Evolutionary conservation across 2,113 vertebrate species (phyloP), one percentile per base, ranked within the genome.

Genomic region (Phalacrocorax pelagicus): DNA sequence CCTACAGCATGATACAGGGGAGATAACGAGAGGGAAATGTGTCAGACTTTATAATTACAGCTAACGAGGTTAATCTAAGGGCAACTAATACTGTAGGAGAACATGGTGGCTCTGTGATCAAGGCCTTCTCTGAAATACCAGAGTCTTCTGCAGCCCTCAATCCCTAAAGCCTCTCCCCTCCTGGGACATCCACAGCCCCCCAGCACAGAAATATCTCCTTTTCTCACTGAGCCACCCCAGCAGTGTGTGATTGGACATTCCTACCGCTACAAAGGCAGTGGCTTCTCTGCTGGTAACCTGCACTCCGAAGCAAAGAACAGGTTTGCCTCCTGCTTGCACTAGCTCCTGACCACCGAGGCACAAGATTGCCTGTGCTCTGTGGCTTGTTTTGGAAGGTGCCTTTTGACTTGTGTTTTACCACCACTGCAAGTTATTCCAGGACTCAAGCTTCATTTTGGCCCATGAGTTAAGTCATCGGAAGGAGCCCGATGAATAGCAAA

Each of bases 51-150:
- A 86, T 84, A 96, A 96, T 91, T 94, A 81, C 73, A 86, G 65
- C 75, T 94, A 92, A 92, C 90, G 79, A 95, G 90, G 90, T 94
- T 94, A 95, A 95, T 75, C 81, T 93, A 69, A 88, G 74, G 92
- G 71, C 74, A 96, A 23, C 61, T 86, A 75, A 94, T 91, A 87
- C 87, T 87, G 34, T 46, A 54, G 70, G 58, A 94, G 84, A 91
- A 88, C 66, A 40, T 23, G 61, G 47, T 58, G 22, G 57, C 58
- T 87, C 82, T 74, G 61, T 63, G 81, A 92, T 63, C 26, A 81
- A 79, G 69, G 52, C 17, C 32, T 90, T 58, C 40, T 69, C 86
- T 69, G 61, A 94, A 92, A 94, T 34, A 75, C 24, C 57, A 29
- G 70, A 93, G 32, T 18, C 62, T 85, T 87, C 57, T 94, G 65